Evolutionary conservation across 2,797 vertebrate species (phyloP).

Genomic region (Anomalospiza imberbis): DNA sequence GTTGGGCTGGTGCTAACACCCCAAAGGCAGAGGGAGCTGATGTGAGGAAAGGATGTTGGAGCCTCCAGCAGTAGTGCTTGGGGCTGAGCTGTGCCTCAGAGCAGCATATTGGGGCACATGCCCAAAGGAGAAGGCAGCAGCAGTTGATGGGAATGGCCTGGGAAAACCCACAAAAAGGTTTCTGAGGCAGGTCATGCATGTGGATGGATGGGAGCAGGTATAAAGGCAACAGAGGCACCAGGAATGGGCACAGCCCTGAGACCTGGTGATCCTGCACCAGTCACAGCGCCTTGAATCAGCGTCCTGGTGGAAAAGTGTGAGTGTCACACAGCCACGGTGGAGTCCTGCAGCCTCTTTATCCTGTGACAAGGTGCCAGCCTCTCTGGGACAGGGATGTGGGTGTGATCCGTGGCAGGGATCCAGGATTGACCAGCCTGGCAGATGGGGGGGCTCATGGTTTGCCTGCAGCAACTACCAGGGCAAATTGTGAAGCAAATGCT

Average conservation of each 20-base stretch:
- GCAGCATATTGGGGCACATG: neutral
- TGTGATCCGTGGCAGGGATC: neutral
- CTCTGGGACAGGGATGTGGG: neutral
- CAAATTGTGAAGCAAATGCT: neutral
- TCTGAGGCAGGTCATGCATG: neutral
- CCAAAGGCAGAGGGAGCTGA: neutral
- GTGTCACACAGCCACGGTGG: neutral
- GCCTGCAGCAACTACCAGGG: neutral
- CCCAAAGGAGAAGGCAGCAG: neutral
- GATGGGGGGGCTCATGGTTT: neutral
- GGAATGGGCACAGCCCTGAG: neutral
- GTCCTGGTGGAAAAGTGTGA: neutral
- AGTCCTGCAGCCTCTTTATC: neutral
- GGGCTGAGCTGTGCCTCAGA: neutral
- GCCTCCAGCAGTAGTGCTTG: neutral
- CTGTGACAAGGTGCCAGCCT: neutral
- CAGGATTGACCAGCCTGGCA: neutral
- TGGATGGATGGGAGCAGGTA: neutral
- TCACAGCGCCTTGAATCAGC: neutral
- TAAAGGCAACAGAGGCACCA: rapidly evolving
- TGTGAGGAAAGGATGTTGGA: neutral
- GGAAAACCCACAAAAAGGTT: neutral
- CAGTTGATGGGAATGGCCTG: neutral
- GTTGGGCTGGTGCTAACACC: neutral
- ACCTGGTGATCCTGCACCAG: neutral